Conservation (phyloP, 2,888 invertebrate genomes). For the Pegoplata infirma region DNA sequence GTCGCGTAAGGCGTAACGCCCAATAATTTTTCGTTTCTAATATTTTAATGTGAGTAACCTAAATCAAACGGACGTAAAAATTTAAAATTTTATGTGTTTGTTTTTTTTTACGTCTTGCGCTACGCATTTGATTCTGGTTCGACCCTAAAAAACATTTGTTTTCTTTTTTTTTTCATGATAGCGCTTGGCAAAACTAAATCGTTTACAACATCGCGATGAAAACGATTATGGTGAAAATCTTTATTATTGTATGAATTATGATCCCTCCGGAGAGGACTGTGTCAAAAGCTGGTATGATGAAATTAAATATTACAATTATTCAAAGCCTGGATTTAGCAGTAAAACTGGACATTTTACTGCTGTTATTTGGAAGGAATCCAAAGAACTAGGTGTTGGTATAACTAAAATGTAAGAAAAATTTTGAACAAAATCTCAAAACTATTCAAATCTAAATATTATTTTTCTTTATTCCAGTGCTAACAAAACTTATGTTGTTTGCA, state of each 20-base stretch:
- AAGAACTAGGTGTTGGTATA: constrained; percentile 87
- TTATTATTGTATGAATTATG: constrained; percentile 85
- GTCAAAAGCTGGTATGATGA: constrained; percentile 85
- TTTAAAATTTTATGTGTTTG: too few relatives aligned
- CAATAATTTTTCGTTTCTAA: too few relatives aligned
- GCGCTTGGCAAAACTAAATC: constrained; percentile 78
- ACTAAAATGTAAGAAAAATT: constrained; percentile 71
- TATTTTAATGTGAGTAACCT: too few relatives aligned
- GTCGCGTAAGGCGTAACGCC: too few relatives aligned
- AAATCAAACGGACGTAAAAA: too few relatives aligned
- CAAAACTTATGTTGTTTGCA: constrained; percentile 86
- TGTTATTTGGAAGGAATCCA: constrained; percentile 88
- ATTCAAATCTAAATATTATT: neutral
- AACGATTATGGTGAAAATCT: constrained; percentile 91
- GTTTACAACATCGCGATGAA: constrained; percentile 86
- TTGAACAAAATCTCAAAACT: neutral
- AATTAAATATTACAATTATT: constrained; percentile 84
- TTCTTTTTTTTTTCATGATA: constrained; percentile 43
- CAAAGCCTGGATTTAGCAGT: constrained; percentile 81
- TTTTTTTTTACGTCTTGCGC: too few relatives aligned
- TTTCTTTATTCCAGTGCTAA: constrained; percentile 79
- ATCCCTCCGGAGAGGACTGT: constrained; percentile 79
- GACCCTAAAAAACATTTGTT: too few relatives aligned
- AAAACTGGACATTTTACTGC: constrained; percentile 91
- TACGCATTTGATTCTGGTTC: too few relatives aligned